Evolutionary conservation across 2,888 invertebrate genomes (phyloP).

Genomic region (Horisme vitalbata): DNA sequence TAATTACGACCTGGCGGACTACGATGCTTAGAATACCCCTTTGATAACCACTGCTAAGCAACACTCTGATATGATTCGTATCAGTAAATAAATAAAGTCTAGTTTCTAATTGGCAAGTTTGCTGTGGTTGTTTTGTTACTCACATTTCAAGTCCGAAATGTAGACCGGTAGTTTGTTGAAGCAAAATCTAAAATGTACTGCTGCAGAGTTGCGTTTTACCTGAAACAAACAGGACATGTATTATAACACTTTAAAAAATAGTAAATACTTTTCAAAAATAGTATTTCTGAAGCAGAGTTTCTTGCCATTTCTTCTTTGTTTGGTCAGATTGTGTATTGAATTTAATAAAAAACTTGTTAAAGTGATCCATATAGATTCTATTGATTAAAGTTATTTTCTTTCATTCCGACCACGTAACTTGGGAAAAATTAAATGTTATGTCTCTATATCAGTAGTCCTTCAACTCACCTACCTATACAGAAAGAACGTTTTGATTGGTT

Average conservation of each 20-base stretch:
- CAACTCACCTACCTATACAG: too few species aligned
- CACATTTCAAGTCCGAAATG: conserved; percentile 31
- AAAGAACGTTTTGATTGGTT: too few species aligned
- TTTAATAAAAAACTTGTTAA: too few species aligned
- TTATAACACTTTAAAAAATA: not conserved
- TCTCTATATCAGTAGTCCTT: too few species aligned
- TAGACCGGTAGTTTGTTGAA: conserved; percentile 28
- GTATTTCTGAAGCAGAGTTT: too few species aligned
- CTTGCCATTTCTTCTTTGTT: too few species aligned
- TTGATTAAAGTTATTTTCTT: too few species aligned
- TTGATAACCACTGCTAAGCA: conserved; percentile 48
- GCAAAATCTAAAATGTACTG: conserved; percentile 18
- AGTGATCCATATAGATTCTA: too few species aligned
- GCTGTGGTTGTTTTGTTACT: conserved; percentile 34
- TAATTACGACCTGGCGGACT: conserved; percentile 59
- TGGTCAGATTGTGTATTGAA: too few species aligned
- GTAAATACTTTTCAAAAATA: too few species aligned
- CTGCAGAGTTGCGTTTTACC: conserved; percentile 35
- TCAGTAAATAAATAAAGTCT: conserved; percentile 31
- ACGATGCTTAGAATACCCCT: conserved; percentile 55
- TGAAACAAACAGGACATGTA: conserved; percentile 38
- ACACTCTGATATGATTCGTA: conserved; percentile 46
- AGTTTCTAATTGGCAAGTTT: conserved; percentile 21
- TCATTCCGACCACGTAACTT: too few species aligned
- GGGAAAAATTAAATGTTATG: too few species aligned